Percentiles rank a stretch among this genome's conserved stretches.
Conservation (phyloP, 2,888 invertebrate species). For the Therioaphis trifolii region DNA sequence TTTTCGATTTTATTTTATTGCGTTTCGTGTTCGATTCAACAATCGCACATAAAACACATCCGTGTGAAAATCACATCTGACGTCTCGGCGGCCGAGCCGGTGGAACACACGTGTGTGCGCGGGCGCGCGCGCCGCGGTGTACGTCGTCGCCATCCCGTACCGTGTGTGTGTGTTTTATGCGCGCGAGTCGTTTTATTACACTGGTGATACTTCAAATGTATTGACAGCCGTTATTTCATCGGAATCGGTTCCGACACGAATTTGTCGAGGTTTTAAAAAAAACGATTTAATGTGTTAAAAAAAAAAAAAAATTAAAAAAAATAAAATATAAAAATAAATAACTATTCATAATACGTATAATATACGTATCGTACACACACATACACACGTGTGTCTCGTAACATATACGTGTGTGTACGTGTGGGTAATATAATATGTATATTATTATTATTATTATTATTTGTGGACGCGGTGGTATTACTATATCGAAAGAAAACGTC, state of each 20-base stretch:
- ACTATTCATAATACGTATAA: not conserved
- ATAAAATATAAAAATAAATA: not conserved
- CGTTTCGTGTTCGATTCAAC: slow-evolving; percentile 11
- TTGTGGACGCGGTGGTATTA: not conserved
- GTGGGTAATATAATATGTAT: too few species aligned
- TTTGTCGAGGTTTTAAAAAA: slow-evolving; percentile 28
- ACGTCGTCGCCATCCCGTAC: too few species aligned
- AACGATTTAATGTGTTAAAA: slow-evolving; percentile 16
- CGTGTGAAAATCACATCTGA: slow-evolving; percentile 35
- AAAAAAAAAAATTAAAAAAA: not conserved
- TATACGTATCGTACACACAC: not conserved
- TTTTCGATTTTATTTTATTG: not conserved
- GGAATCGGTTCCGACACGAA: slow-evolving; percentile 22
- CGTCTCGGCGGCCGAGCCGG: not conserved
- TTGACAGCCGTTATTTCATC: slow-evolving; percentile 44
- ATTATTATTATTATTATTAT: slow-evolving; percentile 9
- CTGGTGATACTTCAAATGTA: slow-evolving; percentile 13
- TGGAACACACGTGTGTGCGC: not conserved
- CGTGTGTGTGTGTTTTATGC: not conserved
- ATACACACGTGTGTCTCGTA: not conserved
- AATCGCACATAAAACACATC: slow-evolving; percentile 22
- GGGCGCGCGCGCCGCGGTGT: not conserved
- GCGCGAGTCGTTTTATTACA: slow-evolving; percentile 28
- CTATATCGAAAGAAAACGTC: slow-evolving; percentile 10
- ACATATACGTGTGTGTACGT: too few species aligned